Conservation (phyloP, 2,888 invertebrate genomes). For the Standfussiana lucernea region DNA sequence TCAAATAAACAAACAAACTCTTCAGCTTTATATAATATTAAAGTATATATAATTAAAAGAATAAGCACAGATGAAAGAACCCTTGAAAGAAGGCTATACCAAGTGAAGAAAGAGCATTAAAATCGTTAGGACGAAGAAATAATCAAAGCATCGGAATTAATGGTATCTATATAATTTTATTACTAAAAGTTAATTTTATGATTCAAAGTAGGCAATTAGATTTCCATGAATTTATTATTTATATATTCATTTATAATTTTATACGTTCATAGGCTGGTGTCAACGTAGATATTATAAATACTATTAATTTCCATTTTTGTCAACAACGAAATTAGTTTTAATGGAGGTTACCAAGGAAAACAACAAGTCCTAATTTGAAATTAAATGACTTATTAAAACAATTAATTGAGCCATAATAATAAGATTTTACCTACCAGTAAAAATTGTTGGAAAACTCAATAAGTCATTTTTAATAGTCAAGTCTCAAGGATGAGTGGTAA, state of each 20-base stretch:
- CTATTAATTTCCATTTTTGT: conserved; percentile 24
- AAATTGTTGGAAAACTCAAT: conserved; percentile 28
- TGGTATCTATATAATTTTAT: conserved; percentile 6
- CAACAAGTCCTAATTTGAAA: conserved; percentile 19
- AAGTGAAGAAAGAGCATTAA: not conserved
- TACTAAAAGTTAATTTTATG: conserved; percentile 16
- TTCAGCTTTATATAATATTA: too few relatives aligned
- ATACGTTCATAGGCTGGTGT: not conserved
- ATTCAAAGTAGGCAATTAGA: conserved; percentile 12
- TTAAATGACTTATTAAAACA: conserved; percentile 32
- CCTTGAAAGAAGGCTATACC: not conserved
- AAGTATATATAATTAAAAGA: too few relatives aligned
- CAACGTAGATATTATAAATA: conserved; percentile 3
- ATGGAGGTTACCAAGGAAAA: not conserved
- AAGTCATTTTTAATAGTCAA: conserved; percentile 38
- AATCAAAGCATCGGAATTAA: not conserved
- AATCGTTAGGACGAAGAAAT: not conserved
- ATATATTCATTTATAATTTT: too few relatives aligned
- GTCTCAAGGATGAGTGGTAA: conserved; percentile 41
- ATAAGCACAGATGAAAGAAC: not conserved
- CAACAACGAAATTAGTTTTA: conserved; percentile 13
- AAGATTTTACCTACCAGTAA: conserved; percentile 7
- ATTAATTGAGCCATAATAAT: conserved; percentile 14
- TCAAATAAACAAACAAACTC: too few relatives aligned
- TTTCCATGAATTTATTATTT: conserved; percentile 14